Conservation (phyloP, 1,140 invertebrate genomes). For the Temnothorax nylanderi region DNA sequence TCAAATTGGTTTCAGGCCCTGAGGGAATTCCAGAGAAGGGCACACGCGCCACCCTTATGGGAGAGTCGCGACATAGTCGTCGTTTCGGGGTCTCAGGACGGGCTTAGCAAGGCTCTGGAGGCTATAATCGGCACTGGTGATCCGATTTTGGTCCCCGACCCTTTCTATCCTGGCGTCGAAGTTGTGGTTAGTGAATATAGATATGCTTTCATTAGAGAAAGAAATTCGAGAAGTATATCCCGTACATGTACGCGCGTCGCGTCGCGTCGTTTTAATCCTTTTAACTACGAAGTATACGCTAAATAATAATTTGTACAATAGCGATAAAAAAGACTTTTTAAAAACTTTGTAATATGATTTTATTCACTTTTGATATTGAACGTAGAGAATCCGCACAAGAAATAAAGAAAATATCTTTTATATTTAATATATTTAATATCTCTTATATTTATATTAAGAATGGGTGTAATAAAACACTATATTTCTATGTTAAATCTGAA, state of each 20-base stretch:
- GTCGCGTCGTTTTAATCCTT: not conserved
- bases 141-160: slow-evolving; percentile 89
- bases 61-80: slow-evolving; percentile 88
- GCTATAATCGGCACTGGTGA: slow-evolving; percentile 89
- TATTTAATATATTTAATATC: not conserved
- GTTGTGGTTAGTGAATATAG: slow-evolving; percentile 88
- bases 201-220: slow-evolving; percentile 18
- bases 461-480: not conserved
- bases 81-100: slow-evolving; percentile 92
- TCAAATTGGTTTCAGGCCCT: slow-evolving; percentile 84
- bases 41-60: slow-evolving; percentile 89
- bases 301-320: not conserved
- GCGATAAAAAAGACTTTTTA: not conserved
- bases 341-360: not conserved
- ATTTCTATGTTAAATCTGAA: not conserved
- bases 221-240: slow-evolving; percentile 30
- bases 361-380: not conserved
- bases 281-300: not conserved
- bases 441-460: slow-evolving; percentile 1
- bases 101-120: slow-evolving; percentile 90
- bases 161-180: slow-evolving; percentile 89
- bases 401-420: not conserved
- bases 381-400: not conserved
- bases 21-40: slow-evolving; percentile 88
- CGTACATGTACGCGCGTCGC: not conserved